Evolutionary conservation across 2,888 invertebrate species (phyloP).

Genomic region (Frankliniella fusca): DNA sequence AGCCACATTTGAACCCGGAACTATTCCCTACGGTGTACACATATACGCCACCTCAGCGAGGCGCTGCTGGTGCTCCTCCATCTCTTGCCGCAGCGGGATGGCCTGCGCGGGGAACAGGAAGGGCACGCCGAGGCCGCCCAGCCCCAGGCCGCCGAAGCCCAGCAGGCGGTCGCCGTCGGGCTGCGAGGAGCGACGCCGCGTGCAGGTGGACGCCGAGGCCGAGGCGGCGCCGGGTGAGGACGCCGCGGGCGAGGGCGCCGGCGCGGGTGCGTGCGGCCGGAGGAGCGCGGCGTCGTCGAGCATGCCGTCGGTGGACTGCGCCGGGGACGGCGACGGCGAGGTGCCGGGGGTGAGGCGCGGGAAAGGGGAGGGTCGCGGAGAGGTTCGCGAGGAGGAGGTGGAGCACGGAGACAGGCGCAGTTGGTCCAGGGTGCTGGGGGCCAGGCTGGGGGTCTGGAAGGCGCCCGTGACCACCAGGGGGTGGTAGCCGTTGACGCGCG

Average conservation of each 20-base stretch:
- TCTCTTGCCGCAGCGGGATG: background rate
- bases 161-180: background rate
- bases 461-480: background rate
- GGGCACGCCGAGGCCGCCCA: background rate
- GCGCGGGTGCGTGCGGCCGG: background rate
- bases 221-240: background rate
- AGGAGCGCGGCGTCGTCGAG: background rate
- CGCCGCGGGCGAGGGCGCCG: background rate
- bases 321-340: background rate
- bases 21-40: background rate
- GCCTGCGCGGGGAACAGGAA: background rate
- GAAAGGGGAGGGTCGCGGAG: background rate
- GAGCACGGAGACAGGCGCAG: background rate
- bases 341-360: background rate
- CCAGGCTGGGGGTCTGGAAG: background rate
- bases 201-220: background rate
- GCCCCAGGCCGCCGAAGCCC: background rate
- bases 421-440: background rate
- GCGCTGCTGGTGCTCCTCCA: background rate
- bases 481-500: background rate
- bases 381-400: background rate
- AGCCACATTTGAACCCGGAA: background rate
- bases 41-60: background rate
- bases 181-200: background rate
- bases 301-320: background rate